These are phyloP conservation scores for Diachasmimorpha longicaudata DNA, from an alignment of 1,140 invertebrate genomes.

Conservation along the genomic window DNA sequence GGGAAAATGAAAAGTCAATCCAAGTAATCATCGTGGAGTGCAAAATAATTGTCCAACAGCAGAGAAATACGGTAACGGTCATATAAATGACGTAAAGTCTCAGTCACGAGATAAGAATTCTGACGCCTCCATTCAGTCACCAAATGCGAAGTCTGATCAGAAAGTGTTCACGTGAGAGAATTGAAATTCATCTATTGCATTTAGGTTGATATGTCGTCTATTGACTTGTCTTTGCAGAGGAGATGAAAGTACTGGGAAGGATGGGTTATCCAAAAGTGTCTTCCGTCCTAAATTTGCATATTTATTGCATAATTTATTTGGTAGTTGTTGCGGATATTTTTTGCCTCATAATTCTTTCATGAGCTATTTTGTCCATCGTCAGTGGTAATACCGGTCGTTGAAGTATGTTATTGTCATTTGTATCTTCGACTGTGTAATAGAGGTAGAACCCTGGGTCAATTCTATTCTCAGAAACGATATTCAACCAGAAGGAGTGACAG, in stretches of 20 bases:
- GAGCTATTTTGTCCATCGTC: not conserved
- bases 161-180: slow-evolving; percentile 7
- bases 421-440: slow-evolving; percentile 12
- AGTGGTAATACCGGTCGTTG: slow-evolving; percentile 18
- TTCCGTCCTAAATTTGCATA: not conserved
- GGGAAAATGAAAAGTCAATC: not conserved
- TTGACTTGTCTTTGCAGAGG: no score
- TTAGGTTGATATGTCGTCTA: no score
- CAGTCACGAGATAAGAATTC: slow-evolving; percentile 52
- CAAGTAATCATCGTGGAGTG: not conserved
- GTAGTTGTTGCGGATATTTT: no score
- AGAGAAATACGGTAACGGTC: not conserved
- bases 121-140: slow-evolving; percentile 49
- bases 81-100: slow-evolving; percentile 46
- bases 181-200: slow-evolving; percentile 6
- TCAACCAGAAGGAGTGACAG: not conserved
- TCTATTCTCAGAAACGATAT: slow-evolving; percentile 3
- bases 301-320: no score
- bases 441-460: slow-evolving; percentile 5
- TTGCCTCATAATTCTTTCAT: not conserved
- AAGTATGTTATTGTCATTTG: slow-evolving; percentile 31
- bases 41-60: no score
- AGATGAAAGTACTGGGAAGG: no score
- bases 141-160: not conserved
- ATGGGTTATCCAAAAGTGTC: no score